Conservation (phyloP, 1,140 invertebrate genomes). For the Caerostris extrusa region DNA sequence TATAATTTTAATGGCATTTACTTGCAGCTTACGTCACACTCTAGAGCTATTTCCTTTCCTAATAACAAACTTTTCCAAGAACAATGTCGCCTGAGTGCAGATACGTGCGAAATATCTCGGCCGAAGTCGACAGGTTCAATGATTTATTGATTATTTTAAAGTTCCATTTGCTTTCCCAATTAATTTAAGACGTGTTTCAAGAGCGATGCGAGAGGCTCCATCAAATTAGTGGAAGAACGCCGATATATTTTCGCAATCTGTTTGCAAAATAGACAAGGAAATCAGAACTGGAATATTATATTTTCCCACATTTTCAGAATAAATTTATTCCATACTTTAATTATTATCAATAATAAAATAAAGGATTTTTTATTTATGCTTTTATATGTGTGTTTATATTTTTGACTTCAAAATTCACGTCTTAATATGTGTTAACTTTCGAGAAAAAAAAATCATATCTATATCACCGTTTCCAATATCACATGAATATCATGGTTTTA, state of each 20-base stretch:
- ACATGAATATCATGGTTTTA: no score
- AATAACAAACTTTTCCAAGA: neutral
- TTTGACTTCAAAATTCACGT: no score
- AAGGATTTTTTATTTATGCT: no score
- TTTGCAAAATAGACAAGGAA: neutral
- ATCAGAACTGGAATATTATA: neutral
- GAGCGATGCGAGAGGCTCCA: neutral
- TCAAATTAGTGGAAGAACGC: neutral
- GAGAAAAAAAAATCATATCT: no score
- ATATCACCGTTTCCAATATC: no score
- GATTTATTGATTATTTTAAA: constrained; percentile 14
- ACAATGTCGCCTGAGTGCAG: neutral
- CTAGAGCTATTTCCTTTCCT: neutral
- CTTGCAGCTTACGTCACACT: neutral
- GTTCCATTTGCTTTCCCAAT: neutral
- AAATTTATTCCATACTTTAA: no score
- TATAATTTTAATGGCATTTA: no score
- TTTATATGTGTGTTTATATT: no score
- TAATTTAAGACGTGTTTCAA: neutral
- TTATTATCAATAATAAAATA: no score
- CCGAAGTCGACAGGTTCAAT: neutral
- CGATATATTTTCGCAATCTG: neutral
- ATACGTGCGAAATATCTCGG: neutral
- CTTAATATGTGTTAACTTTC: no score
- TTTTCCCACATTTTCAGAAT: no score